These are phyloP conservation scores for Epizoanthus rinbou DNA, from an alignment of 92 coral and sea anemone species.

Conservation along the genomic window DNA sequence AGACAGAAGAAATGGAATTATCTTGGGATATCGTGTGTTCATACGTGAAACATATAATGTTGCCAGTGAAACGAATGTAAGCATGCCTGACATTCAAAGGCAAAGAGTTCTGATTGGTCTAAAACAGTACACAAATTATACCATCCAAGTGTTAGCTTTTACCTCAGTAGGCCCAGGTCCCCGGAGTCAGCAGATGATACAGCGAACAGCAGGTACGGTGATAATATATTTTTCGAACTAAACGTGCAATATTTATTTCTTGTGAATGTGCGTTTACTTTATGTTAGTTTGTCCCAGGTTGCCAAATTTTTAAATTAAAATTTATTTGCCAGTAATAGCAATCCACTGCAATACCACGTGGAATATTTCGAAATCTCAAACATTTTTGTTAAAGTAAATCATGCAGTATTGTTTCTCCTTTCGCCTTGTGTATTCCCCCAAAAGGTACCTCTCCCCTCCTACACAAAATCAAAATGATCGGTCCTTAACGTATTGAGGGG, in stretches of 20 bases:
- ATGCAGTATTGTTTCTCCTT: too few relatives aligned
- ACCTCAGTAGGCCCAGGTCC: conserved; percentile 10
- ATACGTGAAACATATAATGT: not conserved
- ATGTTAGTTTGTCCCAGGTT: too few relatives aligned
- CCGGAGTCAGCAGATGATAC: not conserved
- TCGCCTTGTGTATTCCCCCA: too few relatives aligned
- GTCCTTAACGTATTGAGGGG: too few relatives aligned
- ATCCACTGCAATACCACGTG: too few relatives aligned
- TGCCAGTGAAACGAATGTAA: not conserved
- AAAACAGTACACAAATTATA: not conserved
- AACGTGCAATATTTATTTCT: not conserved
- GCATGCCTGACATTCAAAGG: not conserved
- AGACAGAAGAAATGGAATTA: not conserved
- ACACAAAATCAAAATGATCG: not conserved
- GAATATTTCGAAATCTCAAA: too few relatives aligned
- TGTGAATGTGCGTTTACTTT: too few relatives aligned
- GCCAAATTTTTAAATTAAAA: too few relatives aligned
- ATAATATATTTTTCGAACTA: not conserved
- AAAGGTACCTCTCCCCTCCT: too few relatives aligned
- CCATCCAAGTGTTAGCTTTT: not conserved
- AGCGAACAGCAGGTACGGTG: not conserved
- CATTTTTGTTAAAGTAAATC: too few relatives aligned
- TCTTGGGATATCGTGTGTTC: not conserved
- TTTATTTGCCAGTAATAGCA: too few relatives aligned
- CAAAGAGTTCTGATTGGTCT: not conserved